Evolutionary conservation across 2,888 invertebrate genomes (phyloP), one percentile per base, ranked within the genome.

Genomic region (Athetis lepigone): DNA sequence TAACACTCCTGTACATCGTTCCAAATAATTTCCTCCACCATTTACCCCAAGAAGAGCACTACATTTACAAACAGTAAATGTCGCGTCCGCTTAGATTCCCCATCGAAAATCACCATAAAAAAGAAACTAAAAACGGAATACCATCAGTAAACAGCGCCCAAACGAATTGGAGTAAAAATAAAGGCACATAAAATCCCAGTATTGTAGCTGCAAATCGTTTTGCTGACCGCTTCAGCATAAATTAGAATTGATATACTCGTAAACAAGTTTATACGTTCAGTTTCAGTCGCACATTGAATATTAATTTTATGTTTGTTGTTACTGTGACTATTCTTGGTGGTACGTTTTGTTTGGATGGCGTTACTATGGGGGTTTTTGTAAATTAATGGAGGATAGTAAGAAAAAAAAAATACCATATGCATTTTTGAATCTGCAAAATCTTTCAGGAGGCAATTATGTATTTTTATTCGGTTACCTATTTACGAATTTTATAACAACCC

Each of bases 191-290:
- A 70, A 71, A 56, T 25, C 43, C 49, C 3, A 18, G 39, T 58
- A 51, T 54, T 57, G 18, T 46, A 46, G 61, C 62, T 56, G 49
- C 74, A 73, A 75, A 78, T 60, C 70, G 56, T 70, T 75, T 60
- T 7, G 39, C 61, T 73, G 66, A 59, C 78, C 67, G 57, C 68
- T 42, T 51, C 33, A 46, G 70, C 59, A 78, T 78, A 76, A 75
- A 78, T 78, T 78, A 70, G 66, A 66, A 73, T 75, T 78, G 66
- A 70, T 76, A 64, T 50, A 60, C 51, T 66, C 73, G 66, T 78
- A 78, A 78, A 78, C 70, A 66, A 69, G 73, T 76, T 78, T 73
- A 78, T 73, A 70, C 59, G 72, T 16, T 33, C 42, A 62, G 55
- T 63, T 73, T 64, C 50, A 70, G 59, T 64, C 51, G 58, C 39